These are phyloP conservation scores for Danio aesculapii DNA, from an alignment of 2,797 vertebrate species.

Conservation along the genomic window DNA sequence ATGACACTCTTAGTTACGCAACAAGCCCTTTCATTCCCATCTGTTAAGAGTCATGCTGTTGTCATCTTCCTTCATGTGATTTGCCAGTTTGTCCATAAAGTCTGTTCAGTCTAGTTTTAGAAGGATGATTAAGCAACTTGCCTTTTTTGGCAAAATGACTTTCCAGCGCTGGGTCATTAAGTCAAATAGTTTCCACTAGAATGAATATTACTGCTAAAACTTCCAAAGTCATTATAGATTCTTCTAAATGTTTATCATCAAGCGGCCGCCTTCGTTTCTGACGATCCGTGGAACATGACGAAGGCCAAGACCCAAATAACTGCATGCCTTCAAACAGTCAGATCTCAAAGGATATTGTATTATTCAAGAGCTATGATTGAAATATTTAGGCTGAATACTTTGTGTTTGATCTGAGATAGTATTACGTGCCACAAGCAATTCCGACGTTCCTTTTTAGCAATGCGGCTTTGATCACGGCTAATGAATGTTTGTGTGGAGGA, in stretches of 20 bases:
- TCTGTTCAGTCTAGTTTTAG: neutral
- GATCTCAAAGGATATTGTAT: conserved; percentile 29
- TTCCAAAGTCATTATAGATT: neutral
- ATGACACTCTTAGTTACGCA: neutral
- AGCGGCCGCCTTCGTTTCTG: neutral
- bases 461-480: conserved; percentile 25
- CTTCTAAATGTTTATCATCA: conserved; percentile 6
- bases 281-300: neutral
- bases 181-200: neutral
- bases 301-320: neutral
- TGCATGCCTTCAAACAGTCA: neutral
- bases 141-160: conserved; percentile 4
- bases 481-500: conserved; percentile 25
- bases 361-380: conserved; percentile 44
- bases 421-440: conserved; percentile 38
- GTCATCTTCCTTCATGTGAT: conserved; percentile 11
- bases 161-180: conserved; percentile 16
- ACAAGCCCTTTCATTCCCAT: conserved; percentile 7
- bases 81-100: neutral
- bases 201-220: neutral
- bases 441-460: neutral
- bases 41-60: conserved; percentile 10
- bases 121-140: conserved; percentile 22
- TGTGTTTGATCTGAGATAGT: conserved; percentile 30
- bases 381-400: conserved; percentile 33